Percentiles rank a stretch among this genome's conserved stretches.
Evolutionary conservation across 2,888 invertebrate genomes (phyloP).

Genomic region (Ophion slaviceki): DNA sequence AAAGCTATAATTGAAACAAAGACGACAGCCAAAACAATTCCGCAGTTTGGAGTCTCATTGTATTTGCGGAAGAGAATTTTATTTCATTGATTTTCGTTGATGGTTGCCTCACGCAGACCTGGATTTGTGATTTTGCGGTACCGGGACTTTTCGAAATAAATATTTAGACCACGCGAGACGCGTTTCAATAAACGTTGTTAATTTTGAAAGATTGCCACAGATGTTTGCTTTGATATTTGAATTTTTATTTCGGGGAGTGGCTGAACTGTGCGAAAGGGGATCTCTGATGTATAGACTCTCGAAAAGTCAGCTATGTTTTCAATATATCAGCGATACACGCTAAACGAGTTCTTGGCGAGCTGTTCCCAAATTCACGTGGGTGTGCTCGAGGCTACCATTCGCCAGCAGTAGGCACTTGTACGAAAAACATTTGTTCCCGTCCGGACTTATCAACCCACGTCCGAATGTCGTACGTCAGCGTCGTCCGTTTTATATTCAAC

Average conservation of each 20-base stretch:
- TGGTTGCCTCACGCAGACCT: too few species aligned
- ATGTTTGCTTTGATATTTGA: neutral
- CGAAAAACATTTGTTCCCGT: conserved; percentile 65
- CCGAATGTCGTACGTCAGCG: conserved; percentile 66
- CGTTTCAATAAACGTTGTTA: neutral
- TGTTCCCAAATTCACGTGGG: conserved; percentile 59
- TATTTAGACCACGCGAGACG: too few species aligned
- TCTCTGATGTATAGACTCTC: conserved; percentile 10
- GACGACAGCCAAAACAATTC: neutral
- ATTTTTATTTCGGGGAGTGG: neutral
- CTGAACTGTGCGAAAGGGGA: neutral
- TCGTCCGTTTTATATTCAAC: conserved; percentile 64
- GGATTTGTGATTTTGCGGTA: too few species aligned
- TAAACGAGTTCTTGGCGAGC: conserved; percentile 49
- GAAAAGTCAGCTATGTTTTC: conserved; percentile 10
- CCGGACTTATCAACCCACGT: conserved; percentile 66
- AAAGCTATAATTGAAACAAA: neutral
- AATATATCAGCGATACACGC: conserved; percentile 9
- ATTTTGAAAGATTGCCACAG: conserved; percentile 1
- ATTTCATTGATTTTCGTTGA: too few species aligned
- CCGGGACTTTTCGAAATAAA: too few species aligned
- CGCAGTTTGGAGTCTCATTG: too few species aligned
- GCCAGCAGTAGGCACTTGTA: conserved; percentile 54
- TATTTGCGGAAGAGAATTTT: too few species aligned
- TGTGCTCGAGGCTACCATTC: conserved; percentile 37